Base-by-base conservation (phyloP, 2,888 invertebrate genomes). In the Troilus luridus region DNA sequence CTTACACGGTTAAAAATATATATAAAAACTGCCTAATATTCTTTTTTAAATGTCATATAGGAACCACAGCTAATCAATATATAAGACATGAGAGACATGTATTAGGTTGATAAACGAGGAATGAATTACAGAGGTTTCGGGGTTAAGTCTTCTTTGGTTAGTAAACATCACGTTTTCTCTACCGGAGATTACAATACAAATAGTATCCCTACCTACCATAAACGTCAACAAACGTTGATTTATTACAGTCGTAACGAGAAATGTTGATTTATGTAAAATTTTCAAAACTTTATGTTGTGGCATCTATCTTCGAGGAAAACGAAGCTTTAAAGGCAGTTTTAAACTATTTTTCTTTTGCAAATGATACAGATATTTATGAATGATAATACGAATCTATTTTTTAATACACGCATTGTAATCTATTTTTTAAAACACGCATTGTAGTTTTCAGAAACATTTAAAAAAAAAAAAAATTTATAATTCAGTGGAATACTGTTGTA, bases 211-310 rank as follows among this genome's bases (percentile, higher is more conserved):
- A 41, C 41, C 41, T 41, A 41, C 41, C 12, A 77, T 77, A 17
- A 27, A 77, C 27, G 72, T 77, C 72, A 77, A 77, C 72, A 77
- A 77, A 77, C 72, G 72, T 77, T 77, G 72, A 77, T 77, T 77
- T 77, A 77, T 77, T 77, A 77, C 27, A 77, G 7, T 19, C 72
- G 41, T 41, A 41, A 41, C 72, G 17, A 19, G 41, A 77, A 77
- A 41, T 77, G 72, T 77, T 77, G 27, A 77, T 72, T 72, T 72
- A 72, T 77, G 72, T 77, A 7, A 77, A 77, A 77, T 77, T 77
- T 77, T 2, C 17, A 27, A 5, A 27, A 24, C 24, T 24, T 24
- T 67, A n/a, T 67, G 67, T 67, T 67, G 1, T 41, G 27, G 41
- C 72, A 77, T 27, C 9, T 77, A 41, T 77, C 27, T n/a, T n/a